These are phyloP conservation scores for Masnerella sp. DNA, from an alignment of 2,888 invertebrate species.

Conservation along the genomic window DNA sequence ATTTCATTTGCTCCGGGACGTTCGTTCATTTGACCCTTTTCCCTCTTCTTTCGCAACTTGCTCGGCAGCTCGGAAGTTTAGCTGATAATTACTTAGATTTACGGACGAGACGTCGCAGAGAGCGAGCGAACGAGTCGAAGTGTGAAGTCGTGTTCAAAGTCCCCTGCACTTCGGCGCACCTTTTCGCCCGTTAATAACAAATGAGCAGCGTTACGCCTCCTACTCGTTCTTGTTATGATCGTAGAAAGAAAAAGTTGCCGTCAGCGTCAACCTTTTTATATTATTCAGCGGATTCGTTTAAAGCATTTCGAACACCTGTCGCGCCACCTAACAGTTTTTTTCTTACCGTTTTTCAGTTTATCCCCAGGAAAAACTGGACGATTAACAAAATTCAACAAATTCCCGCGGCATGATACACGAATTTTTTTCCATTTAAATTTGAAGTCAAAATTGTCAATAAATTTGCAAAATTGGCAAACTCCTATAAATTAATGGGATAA, in stretches of 20 bases:
- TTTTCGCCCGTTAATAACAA: constrained; percentile 74
- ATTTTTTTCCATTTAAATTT: not conserved
- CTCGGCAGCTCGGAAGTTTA: constrained; percentile 69
- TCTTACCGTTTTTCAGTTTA: constrained; percentile 19
- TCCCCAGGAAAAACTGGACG: not conserved
- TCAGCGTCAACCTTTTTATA: constrained; percentile 73
- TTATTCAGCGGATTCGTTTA: constrained; percentile 75
- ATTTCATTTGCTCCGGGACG: constrained; percentile 55
- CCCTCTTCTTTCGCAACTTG: constrained; percentile 56
- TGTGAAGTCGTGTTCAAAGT: constrained; percentile 77
- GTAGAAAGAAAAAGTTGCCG: constrained; percentile 70
- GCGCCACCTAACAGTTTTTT: constrained; percentile 52
- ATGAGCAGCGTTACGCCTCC: constrained; percentile 72
- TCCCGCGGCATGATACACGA: too few relatives aligned
- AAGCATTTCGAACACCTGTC: constrained; percentile 73
- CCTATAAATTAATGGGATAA: too few relatives aligned
- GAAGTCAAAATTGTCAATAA: too few relatives aligned
- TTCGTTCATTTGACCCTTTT: constrained; percentile 61
- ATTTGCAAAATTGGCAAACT: too few relatives aligned
- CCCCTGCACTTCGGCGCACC: constrained; percentile 72
- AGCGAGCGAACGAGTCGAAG: constrained; percentile 72
- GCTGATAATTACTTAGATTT: constrained; percentile 77
- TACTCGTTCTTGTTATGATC: constrained; percentile 75
- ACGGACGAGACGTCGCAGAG: constrained; percentile 64
- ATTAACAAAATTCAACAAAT: constrained; percentile 5